Base-by-base conservation (phyloP, 2,888 invertebrate species). In the Alentia gelatinosa region DNA sequence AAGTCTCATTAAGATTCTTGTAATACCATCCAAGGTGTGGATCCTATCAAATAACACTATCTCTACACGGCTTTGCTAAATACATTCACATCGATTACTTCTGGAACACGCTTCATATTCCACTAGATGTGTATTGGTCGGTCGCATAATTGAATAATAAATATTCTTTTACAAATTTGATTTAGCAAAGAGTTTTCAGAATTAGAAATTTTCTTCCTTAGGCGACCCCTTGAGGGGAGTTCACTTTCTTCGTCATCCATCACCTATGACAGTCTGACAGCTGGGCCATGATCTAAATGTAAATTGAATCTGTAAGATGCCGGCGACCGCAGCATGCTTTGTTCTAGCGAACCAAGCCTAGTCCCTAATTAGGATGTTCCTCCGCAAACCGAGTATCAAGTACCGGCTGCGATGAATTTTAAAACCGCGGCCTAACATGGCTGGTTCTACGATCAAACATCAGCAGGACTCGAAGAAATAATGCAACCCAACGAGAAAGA, bases 201-300 rank as follows among this genome's bases (percentile, higher is more conserved):
- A 26, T 68, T 68, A 26, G n/a, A 30, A 68, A n/a, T n/a, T 68
- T 68, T 56, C 68, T 19, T 30, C 30, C 68, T 30, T 26, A 30
- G 68, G 68, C n/a, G 23, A 68, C 19, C 68, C 68, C 68, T 68
- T 68, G 33, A 68, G 68, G 68, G n/a, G n/a, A n/a, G 68, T 68
- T 30, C n/a, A 35, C 23, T 83, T 83, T 19, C 83, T 0, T 26
- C 33, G 30, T 50, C 1, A 86, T 86, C 86, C 86, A 86, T 86
- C 86, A 86, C 42, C 1, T n/a, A 30, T 47, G 47, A 47, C 86
- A 86, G 30, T 12, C n/a, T 86, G 47, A 30, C 86, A 86, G 50
- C 30, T 30, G 42, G 86, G 50, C 47, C 86, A 86, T 86, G 86
- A n/a, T 86, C 86, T 86, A 86, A 86, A 86, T 86, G 86, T 50